A percentile compares a stretch with the other conserved stretches of the same genome.
These are phyloP conservation scores for human DNA, from an alignment of 2,113 vertebrate species.

Conservation along the genomic window GRCh38 chr16:61481501-61482000, in stretches of 20 bases:
- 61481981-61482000: neutral
- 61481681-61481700: neutral
- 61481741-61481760: neutral
- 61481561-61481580: neutral
- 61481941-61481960: neutral
- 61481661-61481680: too few relatives aligned
- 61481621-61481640: neutral
- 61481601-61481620: neutral
- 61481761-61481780: too few relatives aligned
- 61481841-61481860: neutral
- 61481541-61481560: neutral
- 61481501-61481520: neutral
- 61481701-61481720: too few relatives aligned
- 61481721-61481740: neutral
- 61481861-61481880: neutral
- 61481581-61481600: neutral
- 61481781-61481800: neutral
- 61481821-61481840: neutral
- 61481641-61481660: neutral
- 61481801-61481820: neutral
- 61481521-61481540: neutral
- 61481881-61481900: neutral
- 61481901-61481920: too few relatives aligned
- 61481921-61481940: neutral
- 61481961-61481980: neutral